A percentile compares a stretch with the other conserved stretches of the same genome.
phyloP scores from a whole-genome alignment of 2,113 vertebrate species.

The Bubalus kerabau region DNA sequence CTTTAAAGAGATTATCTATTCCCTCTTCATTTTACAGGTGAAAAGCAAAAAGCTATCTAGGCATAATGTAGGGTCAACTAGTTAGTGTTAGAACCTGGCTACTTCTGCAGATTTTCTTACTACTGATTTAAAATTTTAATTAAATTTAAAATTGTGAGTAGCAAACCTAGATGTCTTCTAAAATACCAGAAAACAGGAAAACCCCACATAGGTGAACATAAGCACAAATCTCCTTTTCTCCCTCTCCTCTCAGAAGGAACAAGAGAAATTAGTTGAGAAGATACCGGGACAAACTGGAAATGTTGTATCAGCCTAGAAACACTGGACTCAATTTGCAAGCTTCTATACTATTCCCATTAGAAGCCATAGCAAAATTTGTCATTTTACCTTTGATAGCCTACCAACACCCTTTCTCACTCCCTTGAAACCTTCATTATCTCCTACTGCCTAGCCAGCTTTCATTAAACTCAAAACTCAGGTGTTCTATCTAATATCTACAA shows the following conservation, averaged over 20 bases:
- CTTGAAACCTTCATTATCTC: background rate
- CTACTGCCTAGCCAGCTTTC: background rate
- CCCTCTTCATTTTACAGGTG: slow-evolving; percentile 4
- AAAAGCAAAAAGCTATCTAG: background rate
- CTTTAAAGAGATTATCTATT: background rate
- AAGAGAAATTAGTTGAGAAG: background rate
- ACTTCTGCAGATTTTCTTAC: slow-evolving; percentile 25
- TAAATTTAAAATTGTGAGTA: background rate
- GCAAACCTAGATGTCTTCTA: background rate
- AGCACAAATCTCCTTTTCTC: background rate
- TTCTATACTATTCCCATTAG: background rate
- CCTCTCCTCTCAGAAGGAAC: background rate
- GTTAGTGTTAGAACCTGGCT: background rate
- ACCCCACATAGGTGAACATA: background rate
- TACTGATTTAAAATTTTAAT: background rate
- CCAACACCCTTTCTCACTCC: background rate
- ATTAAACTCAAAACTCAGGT: slow-evolving; percentile 11
- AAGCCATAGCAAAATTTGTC: background rate
- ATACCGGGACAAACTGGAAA: background rate
- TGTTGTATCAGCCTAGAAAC: background rate
- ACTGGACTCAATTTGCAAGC: background rate
- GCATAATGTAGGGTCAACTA: background rate
- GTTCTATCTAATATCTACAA: slow-evolving; percentile 17
- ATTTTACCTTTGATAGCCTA: background rate
- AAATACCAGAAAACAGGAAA: background rate